Evolutionary conservation across 2,113 vertebrate species (phyloP).

Genomic region (Gymnogyps californianus): DNA sequence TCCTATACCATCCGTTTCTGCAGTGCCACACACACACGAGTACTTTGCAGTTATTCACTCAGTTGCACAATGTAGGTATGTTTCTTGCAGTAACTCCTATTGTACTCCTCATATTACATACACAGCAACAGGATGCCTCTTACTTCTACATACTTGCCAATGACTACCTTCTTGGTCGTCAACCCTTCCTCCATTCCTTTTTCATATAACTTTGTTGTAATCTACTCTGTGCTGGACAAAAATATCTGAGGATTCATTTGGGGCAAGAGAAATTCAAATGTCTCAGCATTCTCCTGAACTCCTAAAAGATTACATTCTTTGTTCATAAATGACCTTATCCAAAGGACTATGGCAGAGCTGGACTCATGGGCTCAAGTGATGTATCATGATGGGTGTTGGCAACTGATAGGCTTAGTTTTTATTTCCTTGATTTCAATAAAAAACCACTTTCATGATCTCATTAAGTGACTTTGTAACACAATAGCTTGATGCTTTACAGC

Average conservation of each 20-base stretch:
- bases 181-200: neutral
- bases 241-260: neutral
- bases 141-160: neutral
- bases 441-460: neutral
- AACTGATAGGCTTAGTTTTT: neutral
- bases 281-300: neutral
- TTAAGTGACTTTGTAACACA: neutral
- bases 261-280: neutral
- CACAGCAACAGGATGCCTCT: neutral
- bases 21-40: rapidly evolving
- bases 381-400: neutral
- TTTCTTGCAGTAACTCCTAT: neutral
- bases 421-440: neutral
- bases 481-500: neutral
- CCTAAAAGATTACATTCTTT: neutral
- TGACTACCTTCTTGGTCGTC: neutral
- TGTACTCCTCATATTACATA: neutral
- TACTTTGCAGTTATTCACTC: neutral
- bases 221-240: neutral
- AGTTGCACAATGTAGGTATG: neutral
- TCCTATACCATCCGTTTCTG: neutral
- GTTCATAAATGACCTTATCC: neutral
- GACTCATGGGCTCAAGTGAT: neutral
- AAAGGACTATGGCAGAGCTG: neutral
- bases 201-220: neutral